Evolutionary conservation across 2,888 invertebrate genomes (phyloP).

Genomic region (Tenthredo distinguenda): DNA sequence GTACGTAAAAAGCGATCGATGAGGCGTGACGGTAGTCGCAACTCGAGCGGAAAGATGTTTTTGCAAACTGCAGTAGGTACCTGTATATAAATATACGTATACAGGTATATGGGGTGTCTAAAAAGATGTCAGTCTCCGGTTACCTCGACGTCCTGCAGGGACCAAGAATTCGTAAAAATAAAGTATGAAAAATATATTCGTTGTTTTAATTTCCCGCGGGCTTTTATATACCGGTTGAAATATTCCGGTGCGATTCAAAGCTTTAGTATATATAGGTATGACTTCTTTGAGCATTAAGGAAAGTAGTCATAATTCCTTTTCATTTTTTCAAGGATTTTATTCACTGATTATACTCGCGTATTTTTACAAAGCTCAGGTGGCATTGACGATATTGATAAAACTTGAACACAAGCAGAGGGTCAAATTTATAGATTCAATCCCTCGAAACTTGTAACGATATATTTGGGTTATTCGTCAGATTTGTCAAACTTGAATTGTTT

Average conservation of each 20-base stretch:
- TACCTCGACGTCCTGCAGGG: neutral
- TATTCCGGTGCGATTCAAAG: neutral
- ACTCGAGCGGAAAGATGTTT: slow-evolving; percentile 34
- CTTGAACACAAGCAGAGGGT: neutral
- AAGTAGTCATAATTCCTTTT: neutral
- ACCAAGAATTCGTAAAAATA: neutral
- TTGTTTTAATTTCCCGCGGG: slow-evolving; percentile 1
- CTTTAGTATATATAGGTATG: neutral
- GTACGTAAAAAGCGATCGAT: slow-evolving; percentile 20
- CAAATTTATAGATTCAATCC: neutral
- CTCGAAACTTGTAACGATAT: neutral
- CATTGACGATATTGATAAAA: neutral
- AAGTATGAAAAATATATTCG: neutral
- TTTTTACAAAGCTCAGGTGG: neutral
- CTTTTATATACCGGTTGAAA: neutral
- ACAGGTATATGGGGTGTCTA: neutral
- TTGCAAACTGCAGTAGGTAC: slow-evolving; percentile 36
- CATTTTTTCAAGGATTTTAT: neutral
- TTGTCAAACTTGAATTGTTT: neutral
- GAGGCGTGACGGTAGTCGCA: slow-evolving; percentile 20
- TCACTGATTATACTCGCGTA: neutral
- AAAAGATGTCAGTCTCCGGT: neutral
- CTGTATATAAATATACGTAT: neutral
- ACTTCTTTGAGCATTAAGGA: slow-evolving; percentile 2
- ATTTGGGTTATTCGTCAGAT: neutral